Evolutionary conservation across 2,888 invertebrate genomes (phyloP).

Genomic region (Macrosoma leucophasiata): DNA sequence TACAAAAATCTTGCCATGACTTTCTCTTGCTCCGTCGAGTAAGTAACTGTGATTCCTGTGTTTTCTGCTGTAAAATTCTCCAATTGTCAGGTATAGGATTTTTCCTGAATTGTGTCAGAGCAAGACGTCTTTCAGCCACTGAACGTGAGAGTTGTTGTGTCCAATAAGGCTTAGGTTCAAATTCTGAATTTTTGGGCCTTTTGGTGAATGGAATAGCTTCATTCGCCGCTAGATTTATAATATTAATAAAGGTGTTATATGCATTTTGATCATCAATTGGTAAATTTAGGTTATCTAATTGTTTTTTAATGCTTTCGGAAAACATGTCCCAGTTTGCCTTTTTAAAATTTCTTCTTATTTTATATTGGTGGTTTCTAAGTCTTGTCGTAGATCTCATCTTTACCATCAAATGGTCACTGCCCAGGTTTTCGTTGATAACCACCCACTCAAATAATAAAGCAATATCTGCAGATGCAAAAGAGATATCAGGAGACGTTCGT

Average conservation of each 20-base stretch:
- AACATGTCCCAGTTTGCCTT: no score
- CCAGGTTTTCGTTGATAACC: no score
- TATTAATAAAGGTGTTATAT: conserved; percentile 1
- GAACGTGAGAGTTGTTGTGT: conserved; percentile 1
- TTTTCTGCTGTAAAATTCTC: background rate
- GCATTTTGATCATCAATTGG: no score
- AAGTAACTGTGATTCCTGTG: conserved; percentile 6
- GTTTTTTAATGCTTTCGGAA: no score
- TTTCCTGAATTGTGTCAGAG: conserved; percentile 2
- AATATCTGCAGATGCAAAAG: no score
- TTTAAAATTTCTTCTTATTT: no score
- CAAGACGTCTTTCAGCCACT: background rate
- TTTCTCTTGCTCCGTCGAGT: conserved; percentile 13
- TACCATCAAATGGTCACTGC: no score
- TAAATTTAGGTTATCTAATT: no score
- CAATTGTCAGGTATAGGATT: conserved; percentile 6
- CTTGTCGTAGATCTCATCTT: no score
- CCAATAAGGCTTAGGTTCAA: conserved; percentile 8
- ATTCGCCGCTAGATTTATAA: conserved; percentile 4
- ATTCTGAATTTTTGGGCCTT: conserved; percentile 3
- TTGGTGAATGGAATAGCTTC: conserved; percentile 5
- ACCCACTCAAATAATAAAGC: no score
- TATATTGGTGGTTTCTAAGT: no score
- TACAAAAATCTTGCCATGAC: conserved; percentile 16
- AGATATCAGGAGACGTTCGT: no score